Percentiles rank a stretch among this genome's conserved stretches.
Evolutionary conservation across 2,113 vertebrate genomes (phyloP).

Genomic region (Trematomus loennbergii): DNA sequence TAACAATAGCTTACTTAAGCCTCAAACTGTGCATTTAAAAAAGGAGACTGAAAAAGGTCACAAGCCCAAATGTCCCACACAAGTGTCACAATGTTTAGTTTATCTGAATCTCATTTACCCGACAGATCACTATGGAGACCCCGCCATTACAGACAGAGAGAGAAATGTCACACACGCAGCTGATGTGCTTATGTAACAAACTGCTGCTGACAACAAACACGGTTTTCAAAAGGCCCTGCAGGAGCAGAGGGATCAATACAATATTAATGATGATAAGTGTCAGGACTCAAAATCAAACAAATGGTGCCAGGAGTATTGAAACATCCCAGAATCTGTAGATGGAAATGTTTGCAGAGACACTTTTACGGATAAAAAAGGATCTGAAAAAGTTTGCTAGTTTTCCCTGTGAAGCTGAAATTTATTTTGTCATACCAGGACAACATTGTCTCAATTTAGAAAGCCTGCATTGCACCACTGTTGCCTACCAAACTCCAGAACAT

Average conservation of each 20-base stretch:
- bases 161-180: constrained; percentile 57
- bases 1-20: neutral
- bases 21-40: neutral
- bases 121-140: constrained; percentile 23
- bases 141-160: constrained; percentile 35
- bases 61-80: constrained; percentile 1
- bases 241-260: neutral
- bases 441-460: constrained; percentile 19
- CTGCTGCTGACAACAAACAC: neutral
- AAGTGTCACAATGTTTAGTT: constrained; percentile 26
- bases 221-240: neutral
- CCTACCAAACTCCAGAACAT: too few relatives aligned
- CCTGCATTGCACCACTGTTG: constrained; percentile 19
- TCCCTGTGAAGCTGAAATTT: neutral
- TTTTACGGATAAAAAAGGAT: too few relatives aligned
- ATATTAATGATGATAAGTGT: neutral
- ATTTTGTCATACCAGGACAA: neutral
- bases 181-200: constrained; percentile 17
- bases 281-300: neutral
- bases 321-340: neutral
- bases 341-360: too few relatives aligned
- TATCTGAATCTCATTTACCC: constrained; percentile 14
- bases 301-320: neutral
- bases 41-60: neutral
- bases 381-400: too few relatives aligned